phyloP scores from a whole-genome alignment of 2,888 invertebrate genomes.

The Rhagonycha lutea region DNA sequence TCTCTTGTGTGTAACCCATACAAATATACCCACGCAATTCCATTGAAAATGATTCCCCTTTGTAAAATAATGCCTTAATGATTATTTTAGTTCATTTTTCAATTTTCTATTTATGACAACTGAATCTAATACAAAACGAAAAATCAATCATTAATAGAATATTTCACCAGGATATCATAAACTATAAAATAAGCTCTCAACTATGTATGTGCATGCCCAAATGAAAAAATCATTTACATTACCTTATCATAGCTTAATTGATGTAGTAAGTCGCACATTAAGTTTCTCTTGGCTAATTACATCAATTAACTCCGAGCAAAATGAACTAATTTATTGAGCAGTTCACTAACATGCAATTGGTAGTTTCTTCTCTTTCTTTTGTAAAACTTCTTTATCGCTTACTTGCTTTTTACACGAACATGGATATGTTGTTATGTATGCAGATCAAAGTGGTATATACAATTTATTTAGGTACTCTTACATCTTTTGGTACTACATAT shows the following conservation, averaged over 20 bases:
- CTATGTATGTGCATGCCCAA: background rate
- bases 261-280: conserved; percentile 36
- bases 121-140: too few relatives aligned
- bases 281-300: conserved; percentile 37
- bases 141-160: too few relatives aligned
- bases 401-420: background rate
- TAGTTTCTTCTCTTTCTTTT: conserved; percentile 30
- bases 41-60: too few relatives aligned
- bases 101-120: too few relatives aligned
- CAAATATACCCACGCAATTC: too few relatives aligned
- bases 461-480: background rate
- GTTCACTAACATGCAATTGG: conserved; percentile 38
- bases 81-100: too few relatives aligned
- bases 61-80: too few relatives aligned
- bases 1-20: too few relatives aligned
- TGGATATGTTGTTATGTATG: background rate
- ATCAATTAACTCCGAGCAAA: conserved; percentile 41
- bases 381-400: background rate
- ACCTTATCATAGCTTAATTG: conserved; percentile 34
- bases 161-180: background rate
- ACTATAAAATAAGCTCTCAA: background rate
- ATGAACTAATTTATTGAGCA: conserved; percentile 41
- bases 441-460: background rate
- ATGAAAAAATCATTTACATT: conserved; percentile 30
- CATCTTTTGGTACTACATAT: background rate